phyloP scores from a whole-genome alignment of 2,888 invertebrate genomes.

The Dorcus parallelipipedus region DNA sequence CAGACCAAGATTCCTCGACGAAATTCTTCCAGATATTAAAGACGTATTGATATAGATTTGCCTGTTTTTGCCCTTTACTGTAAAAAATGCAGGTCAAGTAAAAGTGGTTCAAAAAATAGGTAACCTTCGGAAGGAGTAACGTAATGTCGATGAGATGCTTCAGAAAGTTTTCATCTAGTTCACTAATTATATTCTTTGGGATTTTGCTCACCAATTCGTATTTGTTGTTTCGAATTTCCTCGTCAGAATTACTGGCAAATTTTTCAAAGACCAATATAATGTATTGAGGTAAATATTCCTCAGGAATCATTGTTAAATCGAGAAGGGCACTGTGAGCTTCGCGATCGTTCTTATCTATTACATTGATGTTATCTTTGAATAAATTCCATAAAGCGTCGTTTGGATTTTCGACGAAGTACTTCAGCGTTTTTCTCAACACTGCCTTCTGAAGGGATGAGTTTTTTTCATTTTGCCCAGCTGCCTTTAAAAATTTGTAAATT shows the following conservation, averaged over 20 bases:
- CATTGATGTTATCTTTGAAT: neutral
- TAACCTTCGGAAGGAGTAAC: neutral
- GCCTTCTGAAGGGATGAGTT: neutral
- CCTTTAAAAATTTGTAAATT: constrained; percentile 1
- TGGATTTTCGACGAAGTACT: constrained; percentile 4
- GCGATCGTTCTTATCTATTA: neutral
- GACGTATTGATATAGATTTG: neutral
- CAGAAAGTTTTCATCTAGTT: neutral
- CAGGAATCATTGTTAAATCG: neutral
- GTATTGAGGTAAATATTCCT: neutral
- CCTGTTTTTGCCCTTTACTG: neutral
- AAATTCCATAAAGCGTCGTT: constrained; percentile 10
- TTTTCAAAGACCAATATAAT: neutral
- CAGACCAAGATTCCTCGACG: neutral
- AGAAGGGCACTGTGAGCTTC: neutral
- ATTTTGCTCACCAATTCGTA: neutral
- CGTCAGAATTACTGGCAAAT: neutral
- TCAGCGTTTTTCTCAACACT: constrained; percentile 1
- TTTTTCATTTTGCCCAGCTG: neutral
- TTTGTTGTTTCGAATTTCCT: neutral
- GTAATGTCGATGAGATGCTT: constrained; percentile 1
- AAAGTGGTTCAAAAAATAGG: neutral
- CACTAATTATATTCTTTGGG: neutral
- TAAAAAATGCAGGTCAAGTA: constrained; percentile 3
- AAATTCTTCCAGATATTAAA: neutral